Conservation (phyloP, 2,888 invertebrate species). For the Clanis bilineata region DNA sequence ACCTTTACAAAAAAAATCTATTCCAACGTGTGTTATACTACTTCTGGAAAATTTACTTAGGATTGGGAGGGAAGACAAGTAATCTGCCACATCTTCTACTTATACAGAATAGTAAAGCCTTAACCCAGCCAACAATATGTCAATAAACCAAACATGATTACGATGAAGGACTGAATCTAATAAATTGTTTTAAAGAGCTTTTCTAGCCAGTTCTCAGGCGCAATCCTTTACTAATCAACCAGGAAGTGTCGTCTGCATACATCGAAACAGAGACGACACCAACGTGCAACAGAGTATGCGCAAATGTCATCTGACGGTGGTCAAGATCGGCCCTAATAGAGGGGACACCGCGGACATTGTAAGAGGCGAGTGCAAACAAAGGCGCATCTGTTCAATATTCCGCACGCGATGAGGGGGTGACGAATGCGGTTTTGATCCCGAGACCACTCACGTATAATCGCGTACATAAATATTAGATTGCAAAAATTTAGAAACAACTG, state of each 20-base stretch:
- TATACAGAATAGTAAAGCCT: too few relatives aligned
- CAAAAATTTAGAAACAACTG: background rate
- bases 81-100: too few relatives aligned
- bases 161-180: too few relatives aligned
- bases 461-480: background rate
- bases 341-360: constrained; percentile 35
- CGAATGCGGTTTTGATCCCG: constrained; percentile 21
- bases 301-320: constrained; percentile 35
- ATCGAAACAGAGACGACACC: background rate
- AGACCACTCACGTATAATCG: background rate
- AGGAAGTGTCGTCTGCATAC: background rate
- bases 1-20: too few relatives aligned
- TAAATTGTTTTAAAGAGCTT: background rate
- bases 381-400: constrained; percentile 41
- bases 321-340: constrained; percentile 41
- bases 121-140: too few relatives aligned
- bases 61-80: too few relatives aligned
- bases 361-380: constrained; percentile 40
- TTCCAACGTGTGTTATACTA: too few relatives aligned
- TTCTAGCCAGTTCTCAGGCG: background rate
- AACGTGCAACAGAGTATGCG: constrained; percentile 13
- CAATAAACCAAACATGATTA: too few relatives aligned
- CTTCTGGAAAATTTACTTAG: too few relatives aligned
- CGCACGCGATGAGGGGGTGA: constrained; percentile 16
- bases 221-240: background rate